Percentiles rank a stretch among this genome's conserved stretches.
phyloP scores from a whole-genome alignment of 2,888 invertebrate species.

The Leuctra nigra region DNA sequence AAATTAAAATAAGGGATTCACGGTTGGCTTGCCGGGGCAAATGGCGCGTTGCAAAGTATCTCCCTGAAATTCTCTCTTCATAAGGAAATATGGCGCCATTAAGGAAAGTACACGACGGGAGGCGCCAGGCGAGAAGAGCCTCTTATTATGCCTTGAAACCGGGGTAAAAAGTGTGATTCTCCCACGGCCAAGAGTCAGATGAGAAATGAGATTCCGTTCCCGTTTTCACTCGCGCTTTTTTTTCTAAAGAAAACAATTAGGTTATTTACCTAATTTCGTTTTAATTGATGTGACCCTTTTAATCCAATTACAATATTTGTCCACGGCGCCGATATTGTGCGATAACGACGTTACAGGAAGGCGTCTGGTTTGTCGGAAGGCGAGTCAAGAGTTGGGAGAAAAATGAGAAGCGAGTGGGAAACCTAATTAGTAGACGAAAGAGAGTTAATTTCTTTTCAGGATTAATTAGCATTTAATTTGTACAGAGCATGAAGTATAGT shows the following conservation, averaged over 20 bases:
- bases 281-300: conserved; percentile 18
- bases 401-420: too few species aligned
- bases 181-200: background rate
- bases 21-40: conserved; percentile 9
- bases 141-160: conserved; percentile 13
- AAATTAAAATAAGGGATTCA: too few species aligned
- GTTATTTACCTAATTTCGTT: conserved; percentile 16
- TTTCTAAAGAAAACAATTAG: conserved; percentile 16
- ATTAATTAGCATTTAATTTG: too few species aligned
- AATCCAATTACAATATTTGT: conserved; percentile 12
- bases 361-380: too few species aligned
- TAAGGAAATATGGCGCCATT: conserved; percentile 25
- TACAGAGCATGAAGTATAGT: too few species aligned
- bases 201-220: background rate
- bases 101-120: conserved; percentile 16
- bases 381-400: too few species aligned
- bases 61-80: conserved; percentile 23
- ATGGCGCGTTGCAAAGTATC: conserved; percentile 24
- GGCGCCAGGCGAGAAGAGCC: background rate
- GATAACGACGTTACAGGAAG: too few species aligned
- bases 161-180: conserved; percentile 5
- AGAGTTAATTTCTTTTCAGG: too few species aligned
- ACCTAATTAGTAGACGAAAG: too few species aligned
- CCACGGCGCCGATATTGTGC: too few species aligned
- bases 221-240: conserved; percentile 6